Base-by-base conservation (phyloP, 1,140 invertebrate species). In the Aphelinus certus region DNA sequence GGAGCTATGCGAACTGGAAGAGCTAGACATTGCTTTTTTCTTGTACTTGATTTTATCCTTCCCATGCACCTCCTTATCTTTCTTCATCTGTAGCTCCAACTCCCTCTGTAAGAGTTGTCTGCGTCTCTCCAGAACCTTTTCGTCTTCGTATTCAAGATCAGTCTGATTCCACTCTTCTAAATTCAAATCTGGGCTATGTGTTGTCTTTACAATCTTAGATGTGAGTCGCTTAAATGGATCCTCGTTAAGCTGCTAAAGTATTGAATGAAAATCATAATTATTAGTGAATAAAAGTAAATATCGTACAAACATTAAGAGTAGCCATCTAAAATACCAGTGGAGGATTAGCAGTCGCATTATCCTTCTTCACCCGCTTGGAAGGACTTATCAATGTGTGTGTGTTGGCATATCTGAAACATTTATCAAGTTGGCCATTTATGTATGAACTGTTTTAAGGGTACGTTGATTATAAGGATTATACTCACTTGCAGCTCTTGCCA, bases 71-170 rank as follows among this genome's bases (percentile, higher is more conserved):
- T 88, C 86, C 82, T 92, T 92, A 73, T 92, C 91, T 81, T 93
- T 92, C 81, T 92, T 90, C 90, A 92, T 90, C 86, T 95, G 93
- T 82, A 94, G 88, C 80, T 94, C 93, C 83, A 95, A 88, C 87
- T 95, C 93, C 81, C 93, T 89, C 83, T 95, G 92, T 78, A 95
- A 88, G 80, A 94, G 90, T 81, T 92, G 92, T 77, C 94, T 89
- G 75, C 93, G 89, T 86, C 92, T 92, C 84, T 95, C 94, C 78
- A 95, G 87, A 58, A 92, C 93, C 82, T 94, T 93, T 75, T 95
- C 93, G 87, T 95, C 94, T 76, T 94, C 94, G 89, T 94, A 94
- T 83, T 95, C 94, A 81, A 95, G 86, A 85, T 93, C 91, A 79
- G 91, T 93, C 86, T 93, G 92, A 84, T 94, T 92, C 92, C 93